Evolutionary conservation across 2,113 vertebrate species (phyloP).

Genomic region (Aphelocoma coerulescens): DNA sequence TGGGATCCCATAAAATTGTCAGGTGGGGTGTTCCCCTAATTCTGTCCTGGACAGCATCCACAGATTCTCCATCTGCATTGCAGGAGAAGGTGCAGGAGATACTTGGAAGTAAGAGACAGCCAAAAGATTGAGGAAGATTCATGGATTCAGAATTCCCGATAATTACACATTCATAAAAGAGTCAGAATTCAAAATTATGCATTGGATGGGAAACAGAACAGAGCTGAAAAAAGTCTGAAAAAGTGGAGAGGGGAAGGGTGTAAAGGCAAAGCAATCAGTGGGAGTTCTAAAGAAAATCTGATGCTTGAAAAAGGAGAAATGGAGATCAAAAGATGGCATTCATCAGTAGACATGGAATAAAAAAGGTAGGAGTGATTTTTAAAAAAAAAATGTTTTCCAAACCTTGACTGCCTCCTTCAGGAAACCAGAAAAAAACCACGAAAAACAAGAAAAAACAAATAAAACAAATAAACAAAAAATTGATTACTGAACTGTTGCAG

Average conservation of each 20-base stretch:
- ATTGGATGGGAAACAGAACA: conserved; percentile 21
- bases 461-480: conserved; percentile 42
- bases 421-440: conserved; percentile 69
- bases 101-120: conserved; percentile 4
- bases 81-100: not conserved
- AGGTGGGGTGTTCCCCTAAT: not conserved
- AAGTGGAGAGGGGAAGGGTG: conserved; percentile 34
- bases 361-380: conserved; percentile 38
- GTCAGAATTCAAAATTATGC: conserved; percentile 27
- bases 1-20: not conserved
- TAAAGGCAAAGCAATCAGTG: conserved; percentile 53
- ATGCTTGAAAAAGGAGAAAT: conserved; percentile 32
- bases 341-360: conserved; percentile 44
- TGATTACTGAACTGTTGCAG: conserved; percentile 60
- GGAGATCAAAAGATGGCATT: conserved; percentile 54
- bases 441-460: conserved; percentile 45
- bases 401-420: conserved; percentile 93
- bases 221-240: conserved; percentile 46
- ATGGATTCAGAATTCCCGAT: not conserved
- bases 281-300: conserved; percentile 30
- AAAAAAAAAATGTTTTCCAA: conserved; percentile 74
- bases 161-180: conserved; percentile 4
- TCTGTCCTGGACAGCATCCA: not conserved
- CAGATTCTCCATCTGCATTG: not conserved
- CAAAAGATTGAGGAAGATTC: conserved; percentile 23